A percentile compares a stretch with the other conserved stretches of the same genome.
phyloP scores from a whole-genome alignment of 2,888 invertebrate genomes.

The Andrena trimmerana region DNA sequence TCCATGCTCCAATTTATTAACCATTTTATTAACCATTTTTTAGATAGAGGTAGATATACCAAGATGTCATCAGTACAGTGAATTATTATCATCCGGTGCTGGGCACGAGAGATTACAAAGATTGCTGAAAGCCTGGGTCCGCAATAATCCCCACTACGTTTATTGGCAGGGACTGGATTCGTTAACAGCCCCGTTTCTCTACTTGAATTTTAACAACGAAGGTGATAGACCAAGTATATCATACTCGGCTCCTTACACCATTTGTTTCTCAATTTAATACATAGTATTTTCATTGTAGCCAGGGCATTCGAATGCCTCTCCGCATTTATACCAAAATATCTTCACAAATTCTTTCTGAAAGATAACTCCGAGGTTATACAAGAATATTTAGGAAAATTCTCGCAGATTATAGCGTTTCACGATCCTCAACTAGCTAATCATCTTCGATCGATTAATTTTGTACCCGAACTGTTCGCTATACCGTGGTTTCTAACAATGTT shows the following conservation, averaged over 20 bases:
- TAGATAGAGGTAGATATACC: conserved; percentile 99
- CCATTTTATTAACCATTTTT: conserved; percentile 45
- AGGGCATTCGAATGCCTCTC: conserved; percentile 98
- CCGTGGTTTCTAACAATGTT: conserved; percentile 99
- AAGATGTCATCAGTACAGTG: conserved; percentile 99
- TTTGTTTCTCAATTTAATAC: conserved; percentile 5
- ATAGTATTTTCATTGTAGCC: conserved; percentile 88
- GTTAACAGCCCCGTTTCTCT: conserved; percentile 98
- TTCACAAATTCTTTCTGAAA: conserved; percentile 98
- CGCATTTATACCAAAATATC: conserved; percentile 97
- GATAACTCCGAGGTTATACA: conserved; percentile 99
- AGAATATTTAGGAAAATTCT: conserved; percentile 98
- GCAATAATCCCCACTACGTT: conserved; percentile 97
- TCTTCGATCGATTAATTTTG: conserved; percentile 96
- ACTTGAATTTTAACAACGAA: conserved; percentile 98
- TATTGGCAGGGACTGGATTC: conserved; percentile 99
- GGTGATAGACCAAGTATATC: conserved; percentile 86
- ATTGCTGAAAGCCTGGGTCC: conserved; percentile 98
- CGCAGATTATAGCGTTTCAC: conserved; percentile 97
- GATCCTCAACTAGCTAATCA: conserved; percentile 97
- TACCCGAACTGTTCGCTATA: conserved; percentile 98
- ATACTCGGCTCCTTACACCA: background rate
- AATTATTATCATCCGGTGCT: conserved; percentile 96
- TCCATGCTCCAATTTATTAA: conserved; percentile 22
- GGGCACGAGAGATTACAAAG: conserved; percentile 97